Conservation (phyloP, 2,888 invertebrate genomes). For the Microctonus hyperodae region DNA sequence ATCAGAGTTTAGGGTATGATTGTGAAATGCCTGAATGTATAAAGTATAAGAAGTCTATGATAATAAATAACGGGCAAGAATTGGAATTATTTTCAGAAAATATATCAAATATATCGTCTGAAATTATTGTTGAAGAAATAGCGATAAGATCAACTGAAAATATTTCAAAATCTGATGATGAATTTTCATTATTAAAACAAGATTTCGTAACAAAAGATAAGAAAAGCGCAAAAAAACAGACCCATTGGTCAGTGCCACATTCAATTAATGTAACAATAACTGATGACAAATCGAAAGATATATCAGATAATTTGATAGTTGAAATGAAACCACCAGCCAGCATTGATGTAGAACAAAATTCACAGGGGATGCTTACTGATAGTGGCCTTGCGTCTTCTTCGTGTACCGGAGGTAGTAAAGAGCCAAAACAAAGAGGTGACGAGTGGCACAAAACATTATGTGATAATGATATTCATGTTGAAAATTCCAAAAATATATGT, state of each 20-base stretch:
- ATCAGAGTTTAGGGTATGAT: conserved; percentile 3
- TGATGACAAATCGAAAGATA: conserved; percentile 24
- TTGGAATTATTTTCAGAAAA: conserved; percentile 32
- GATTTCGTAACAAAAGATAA: conserved; percentile 5
- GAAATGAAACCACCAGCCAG: conserved; percentile 28
- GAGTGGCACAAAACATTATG: conserved; percentile 34
- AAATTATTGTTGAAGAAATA: background rate
- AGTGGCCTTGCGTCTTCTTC: conserved; percentile 42
- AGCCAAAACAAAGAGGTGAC: conserved; percentile 30
- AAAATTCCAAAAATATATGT: background rate
- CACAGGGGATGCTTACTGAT: conserved; percentile 37
- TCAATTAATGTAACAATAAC: conserved; percentile 7
- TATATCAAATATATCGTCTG: background rate
- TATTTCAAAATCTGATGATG: background rate
- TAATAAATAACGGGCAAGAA: conserved; percentile 33
- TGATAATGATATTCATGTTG: background rate
- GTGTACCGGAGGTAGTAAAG: conserved; percentile 36
- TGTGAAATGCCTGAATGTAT: background rate
- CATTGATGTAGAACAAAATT: conserved; percentile 37
- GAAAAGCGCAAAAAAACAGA: background rate
- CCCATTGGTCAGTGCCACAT: conserved; percentile 3
- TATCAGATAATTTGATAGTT: conserved; percentile 20
- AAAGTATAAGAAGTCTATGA: conserved; percentile 15
- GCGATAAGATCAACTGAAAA: background rate
- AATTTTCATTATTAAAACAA: background rate